Evolutionary conservation across 2,888 invertebrate genomes (phyloP).

Genomic region (Meliscaeva auricollis): DNA sequence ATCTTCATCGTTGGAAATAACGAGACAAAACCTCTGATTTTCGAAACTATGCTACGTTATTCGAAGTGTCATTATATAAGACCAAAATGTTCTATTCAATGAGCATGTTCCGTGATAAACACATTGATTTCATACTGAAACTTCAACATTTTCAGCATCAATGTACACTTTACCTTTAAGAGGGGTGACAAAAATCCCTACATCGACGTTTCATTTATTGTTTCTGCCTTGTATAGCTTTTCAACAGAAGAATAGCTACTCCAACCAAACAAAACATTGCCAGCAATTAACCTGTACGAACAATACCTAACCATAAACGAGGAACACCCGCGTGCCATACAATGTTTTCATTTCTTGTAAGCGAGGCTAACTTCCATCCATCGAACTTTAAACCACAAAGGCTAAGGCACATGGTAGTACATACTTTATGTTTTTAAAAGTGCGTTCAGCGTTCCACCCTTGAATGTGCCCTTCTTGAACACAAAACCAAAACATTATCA

Average conservation of each 20-base stretch:
- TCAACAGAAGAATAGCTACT: constrained; percentile 36
- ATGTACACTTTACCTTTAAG: neutral
- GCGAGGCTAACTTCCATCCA: neutral
- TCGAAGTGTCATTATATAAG: too few species aligned
- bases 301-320: constrained; percentile 30
- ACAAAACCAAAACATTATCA: constrained; percentile 67
- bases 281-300: constrained; percentile 67
- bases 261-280: constrained; percentile 38
- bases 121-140: too few species aligned
- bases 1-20: too few species aligned
- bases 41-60: too few species aligned
- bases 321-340: constrained; percentile 65
- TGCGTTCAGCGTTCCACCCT: constrained; percentile 59
- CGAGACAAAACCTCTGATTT: too few species aligned
- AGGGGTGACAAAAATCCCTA: constrained; percentile 9
- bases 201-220: constrained; percentile 13
- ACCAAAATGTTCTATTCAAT: too few species aligned
- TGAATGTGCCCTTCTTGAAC: constrained; percentile 54
- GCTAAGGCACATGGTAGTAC: too few species aligned
- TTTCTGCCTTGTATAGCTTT: constrained; percentile 16
- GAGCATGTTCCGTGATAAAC: too few species aligned
- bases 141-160: too few species aligned
- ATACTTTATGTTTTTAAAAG: constrained; percentile 16
- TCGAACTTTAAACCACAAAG: constrained; percentile 27
- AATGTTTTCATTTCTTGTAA: neutral